phyloP scores from a whole-genome alignment of 2,888 invertebrate genomes.

The Thereva nobilitata region DNA sequence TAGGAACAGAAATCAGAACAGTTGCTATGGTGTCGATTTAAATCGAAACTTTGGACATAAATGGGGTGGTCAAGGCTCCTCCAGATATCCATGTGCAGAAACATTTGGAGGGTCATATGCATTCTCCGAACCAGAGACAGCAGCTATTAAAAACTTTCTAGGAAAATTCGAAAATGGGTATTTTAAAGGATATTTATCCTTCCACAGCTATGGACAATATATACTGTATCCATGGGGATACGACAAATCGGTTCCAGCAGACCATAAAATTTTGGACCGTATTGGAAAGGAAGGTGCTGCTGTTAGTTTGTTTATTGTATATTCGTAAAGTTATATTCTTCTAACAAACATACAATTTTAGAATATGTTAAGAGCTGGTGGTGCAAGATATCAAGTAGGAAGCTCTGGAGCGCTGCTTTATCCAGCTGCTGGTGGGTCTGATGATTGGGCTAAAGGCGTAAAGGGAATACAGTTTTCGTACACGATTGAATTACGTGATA shows the following conservation, averaged over 20 bases:
- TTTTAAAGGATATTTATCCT: constrained; percentile 74
- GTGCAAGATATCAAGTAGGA: constrained; percentile 73
- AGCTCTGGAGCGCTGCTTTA: constrained; percentile 78
- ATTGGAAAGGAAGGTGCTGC: constrained; percentile 73
- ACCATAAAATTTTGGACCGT: constrained; percentile 69
- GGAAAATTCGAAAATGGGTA: constrained; percentile 59
- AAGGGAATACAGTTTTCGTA: constrained; percentile 84
- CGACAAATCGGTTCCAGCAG: constrained; percentile 70
- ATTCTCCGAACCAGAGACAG: constrained; percentile 87
- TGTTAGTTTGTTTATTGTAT: constrained; percentile 56
- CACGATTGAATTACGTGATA: constrained; percentile 87
- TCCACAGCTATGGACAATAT: constrained; percentile 86
- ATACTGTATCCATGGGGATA: constrained; percentile 88
- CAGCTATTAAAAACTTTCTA: constrained; percentile 65
- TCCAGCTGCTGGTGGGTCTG: constrained; percentile 80
- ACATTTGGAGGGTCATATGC: constrained; percentile 77
- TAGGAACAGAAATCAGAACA: constrained; percentile 55
- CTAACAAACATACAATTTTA: constrained; percentile 50
- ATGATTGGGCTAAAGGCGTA: constrained; percentile 89
- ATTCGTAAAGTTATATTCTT: constrained; percentile 41
- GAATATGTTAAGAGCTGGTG: constrained; percentile 66
- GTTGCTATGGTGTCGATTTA: constrained; percentile 77
- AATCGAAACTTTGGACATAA: constrained; percentile 88
- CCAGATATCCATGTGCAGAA: constrained; percentile 79
- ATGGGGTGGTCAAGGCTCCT: constrained; percentile 86